These are phyloP conservation scores for Apogon talboti DNA, from an alignment of 2,797 vertebrate species.

Conservation along the genomic window DNA sequence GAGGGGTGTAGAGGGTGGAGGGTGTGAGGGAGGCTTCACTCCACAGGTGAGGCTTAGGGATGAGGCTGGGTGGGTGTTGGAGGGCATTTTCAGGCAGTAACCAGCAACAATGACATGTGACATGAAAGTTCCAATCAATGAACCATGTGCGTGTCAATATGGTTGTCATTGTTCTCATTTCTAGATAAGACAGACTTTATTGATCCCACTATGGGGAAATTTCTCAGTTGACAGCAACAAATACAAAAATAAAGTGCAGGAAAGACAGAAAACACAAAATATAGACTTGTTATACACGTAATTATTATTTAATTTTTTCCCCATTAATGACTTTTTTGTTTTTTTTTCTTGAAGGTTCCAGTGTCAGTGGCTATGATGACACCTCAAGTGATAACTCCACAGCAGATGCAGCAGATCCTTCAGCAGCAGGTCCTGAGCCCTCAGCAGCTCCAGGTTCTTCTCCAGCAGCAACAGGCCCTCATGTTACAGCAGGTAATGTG, in stretches of 20 bases:
- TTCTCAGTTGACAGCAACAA: too few species aligned
- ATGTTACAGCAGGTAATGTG: slow-evolving; percentile 98
- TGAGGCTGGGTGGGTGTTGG: slow-evolving; percentile 25
- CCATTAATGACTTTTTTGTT: too few species aligned
- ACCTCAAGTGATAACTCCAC: slow-evolving; percentile 99
- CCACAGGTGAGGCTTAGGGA: slow-evolving; percentile 2
- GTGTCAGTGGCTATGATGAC: slow-evolving; percentile 99
- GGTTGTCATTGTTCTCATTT: too few species aligned
- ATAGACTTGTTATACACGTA: too few species aligned
- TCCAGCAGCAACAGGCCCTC: slow-evolving; percentile 99
- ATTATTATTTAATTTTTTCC: too few species aligned
- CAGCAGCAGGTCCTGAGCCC: slow-evolving; percentile 99
- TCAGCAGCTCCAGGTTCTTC: slow-evolving; percentile 99
- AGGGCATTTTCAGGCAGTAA: slow-evolving; percentile 28
- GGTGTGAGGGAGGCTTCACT: slow-evolving; percentile 10
- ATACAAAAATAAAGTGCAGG: too few species aligned
- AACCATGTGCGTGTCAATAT: background rate
- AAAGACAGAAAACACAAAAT: too few species aligned
- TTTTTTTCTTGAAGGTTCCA: slow-evolving; percentile 86
- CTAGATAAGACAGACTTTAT: too few species aligned
- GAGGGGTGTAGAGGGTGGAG: slow-evolving; percentile 10
- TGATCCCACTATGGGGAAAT: too few species aligned
- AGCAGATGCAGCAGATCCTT: slow-evolving; percentile 99
- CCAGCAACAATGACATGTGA: slow-evolving; percentile 34
- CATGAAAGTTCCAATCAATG: slow-evolving; percentile 12